Evolutionary conservation across 2,888 invertebrate species (phyloP), one percentile per base, ranked within the genome.

Genomic region (Xanthia icteritia): DNA sequence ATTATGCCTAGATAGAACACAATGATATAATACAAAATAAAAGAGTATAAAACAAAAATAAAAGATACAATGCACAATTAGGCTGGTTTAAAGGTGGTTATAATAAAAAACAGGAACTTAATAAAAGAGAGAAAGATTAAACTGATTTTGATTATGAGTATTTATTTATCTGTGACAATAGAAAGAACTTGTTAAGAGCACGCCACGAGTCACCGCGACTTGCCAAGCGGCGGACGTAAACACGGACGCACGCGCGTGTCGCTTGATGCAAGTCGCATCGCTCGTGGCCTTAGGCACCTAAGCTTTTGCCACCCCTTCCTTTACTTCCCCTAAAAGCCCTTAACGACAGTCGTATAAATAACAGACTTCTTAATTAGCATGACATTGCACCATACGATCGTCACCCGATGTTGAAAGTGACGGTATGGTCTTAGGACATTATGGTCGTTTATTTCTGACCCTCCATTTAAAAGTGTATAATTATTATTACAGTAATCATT

Each of bases 361-460:
- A 79, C 76, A 70, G 68, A 81, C 76, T 88, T 86, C 63, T 88
- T 93, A 94, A 94, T 94, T 91, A 92, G 90, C 93, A 92, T 94
- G 92, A 91, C 92, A 93, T 90, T 85, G 89, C 86, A 86, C 83
- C 89, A 82, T 85, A 89, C 80, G 79, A 86, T 84, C 86, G 76
- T 79, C 72, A 76, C 27, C 69, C 71, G 75, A 83, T 71, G 77
- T 79, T 79, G 79, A 66, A 73, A 75, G 79, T 79, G 79, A 65
- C 73, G 83, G 79, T 80, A 86, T 76, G 84, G 79, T 76, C 82
- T 86, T 82, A 84, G 81, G 79, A 75, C 74, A 82, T 67, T 80
- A 83, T 60, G 79, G 79, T 77, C 80, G 79, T 85, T 88, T 85
- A 79, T 84, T 31, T 20, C 56, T 42, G 60, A 82, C 88, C 88